Percentiles rank a stretch among this genome's conserved stretches.
Evolutionary conservation across 2,113 vertebrate genomes (phyloP).

Genomic region (Montifringilla adamsi): DNA sequence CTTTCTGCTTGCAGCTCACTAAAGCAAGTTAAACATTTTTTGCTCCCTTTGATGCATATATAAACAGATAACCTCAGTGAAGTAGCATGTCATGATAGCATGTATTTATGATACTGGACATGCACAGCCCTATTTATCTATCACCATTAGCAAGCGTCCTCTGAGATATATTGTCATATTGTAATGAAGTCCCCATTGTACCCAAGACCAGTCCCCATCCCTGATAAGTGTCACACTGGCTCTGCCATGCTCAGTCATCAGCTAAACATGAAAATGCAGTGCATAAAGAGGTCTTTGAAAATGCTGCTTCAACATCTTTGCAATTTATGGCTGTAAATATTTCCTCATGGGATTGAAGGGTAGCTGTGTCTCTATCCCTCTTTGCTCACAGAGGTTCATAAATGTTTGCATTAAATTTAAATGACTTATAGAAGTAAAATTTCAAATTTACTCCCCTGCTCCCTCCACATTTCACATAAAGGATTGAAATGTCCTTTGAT

Average conservation of each 20-base stretch:
- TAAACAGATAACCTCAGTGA: not conserved
- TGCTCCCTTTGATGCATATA: not conserved
- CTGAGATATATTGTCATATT: not conserved
- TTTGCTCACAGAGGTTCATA: not conserved
- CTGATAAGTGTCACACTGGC: not conserved
- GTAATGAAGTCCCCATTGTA: not conserved
- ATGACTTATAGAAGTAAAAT: not conserved
- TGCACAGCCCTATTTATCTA: not conserved
- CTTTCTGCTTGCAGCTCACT: not conserved
- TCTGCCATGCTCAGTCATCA: not conserved
- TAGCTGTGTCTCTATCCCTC: not conserved
- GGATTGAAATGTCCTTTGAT: not conserved
- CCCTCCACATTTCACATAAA: not conserved
- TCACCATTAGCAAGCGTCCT: not conserved
- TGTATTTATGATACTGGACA: not conserved
- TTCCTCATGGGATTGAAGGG: not conserved
- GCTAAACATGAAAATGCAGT: not conserved
- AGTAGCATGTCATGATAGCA: not conserved
- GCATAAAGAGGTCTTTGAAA: not conserved
- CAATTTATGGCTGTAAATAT: not conserved
- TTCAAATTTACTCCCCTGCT: not conserved
- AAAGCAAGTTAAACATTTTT: not conserved
- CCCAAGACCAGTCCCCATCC: not conserved
- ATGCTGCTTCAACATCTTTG: not conserved
- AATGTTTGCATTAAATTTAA: not conserved